phyloP scores from a whole-genome alignment of 1,140 invertebrate genomes.

The Helicoverpa zea region DNA sequence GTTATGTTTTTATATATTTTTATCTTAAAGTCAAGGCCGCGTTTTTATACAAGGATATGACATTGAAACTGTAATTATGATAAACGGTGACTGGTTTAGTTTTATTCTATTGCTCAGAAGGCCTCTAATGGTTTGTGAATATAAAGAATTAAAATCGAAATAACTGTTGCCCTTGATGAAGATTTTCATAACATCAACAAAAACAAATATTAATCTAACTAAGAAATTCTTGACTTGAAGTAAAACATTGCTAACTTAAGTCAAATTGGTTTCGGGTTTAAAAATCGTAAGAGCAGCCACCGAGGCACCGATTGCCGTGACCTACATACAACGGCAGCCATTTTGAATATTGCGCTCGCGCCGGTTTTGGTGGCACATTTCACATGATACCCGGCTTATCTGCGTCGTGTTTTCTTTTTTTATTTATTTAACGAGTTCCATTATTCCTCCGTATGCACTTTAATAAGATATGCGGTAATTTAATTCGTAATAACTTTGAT shows the following conservation, averaged over 20 bases:
- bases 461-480: conserved; percentile 36
- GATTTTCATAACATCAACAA: neutral
- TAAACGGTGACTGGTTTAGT: conserved; percentile 14
- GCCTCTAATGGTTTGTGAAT: conserved; percentile 17
- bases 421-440: conserved; percentile 45
- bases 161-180: conserved; percentile 10
- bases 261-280: conserved; percentile 36
- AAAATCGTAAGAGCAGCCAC: conserved; percentile 40
- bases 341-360: conserved; percentile 72
- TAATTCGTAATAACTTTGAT: conserved; percentile 17
- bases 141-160: neutral
- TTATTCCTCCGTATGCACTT: conserved; percentile 25
- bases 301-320: conserved; percentile 55
- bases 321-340: conserved; percentile 66
- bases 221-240: conserved; percentile 1
- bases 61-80: conserved; percentile 31
- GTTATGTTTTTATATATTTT: conserved; percentile 34
- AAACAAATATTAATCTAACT: conserved; percentile 6
- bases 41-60: conserved; percentile 42
- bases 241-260: conserved; percentile 31
- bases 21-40: conserved; percentile 39
- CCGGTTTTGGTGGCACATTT: conserved; percentile 69
- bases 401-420: conserved; percentile 48
- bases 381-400: conserved; percentile 62
- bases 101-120: neutral